Base-by-base conservation (phyloP, 1,140 invertebrate genomes). In the Schlechtendalia chinensis region DNA sequence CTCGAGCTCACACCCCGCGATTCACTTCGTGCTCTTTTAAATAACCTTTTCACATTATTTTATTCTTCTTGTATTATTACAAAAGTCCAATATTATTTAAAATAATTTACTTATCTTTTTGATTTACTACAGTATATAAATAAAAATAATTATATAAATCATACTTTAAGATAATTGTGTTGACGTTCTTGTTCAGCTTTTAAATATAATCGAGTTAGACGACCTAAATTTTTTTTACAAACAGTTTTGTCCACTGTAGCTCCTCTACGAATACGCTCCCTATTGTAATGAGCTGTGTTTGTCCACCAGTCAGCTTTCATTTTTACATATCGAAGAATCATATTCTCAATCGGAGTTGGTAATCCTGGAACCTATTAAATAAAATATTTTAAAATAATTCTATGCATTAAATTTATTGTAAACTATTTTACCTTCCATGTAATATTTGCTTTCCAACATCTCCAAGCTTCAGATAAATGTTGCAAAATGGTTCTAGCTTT, bases 231-330 rank as follows among this genome's bases (percentile, higher is more conserved):
- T 87, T 99, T 99, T 86, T 99, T 99, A 86, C 98, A 99, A 0
- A 99, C 98, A 1, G 98, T 99, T 87, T 99, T 99, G 86, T 99
- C 98, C 24, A 99, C 97, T 1, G 95, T 97, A 22, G 95, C 95
- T 54, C 95, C 95, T 81, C 95, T 90, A 1, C 95, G 89, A 59
- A 98, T 97, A 83, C 98, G 89, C 87, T 99, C 98, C 32, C 98
- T 90, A 88, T 99, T 99, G 86, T 99, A 99, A 88, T 99, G 98
- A 2, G 98, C 98, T 0, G 98, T 99, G 86, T 99, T 99, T 0
- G 98, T 99, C 98, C 98, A 99, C 98, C 98, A 99, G 87, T 99
- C 98, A 0, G 98, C 98, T 86, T 99, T 99, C 92, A 99, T 99
- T 86, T 99, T 99, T 0, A 99, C 98, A 86, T 99, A 99, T 59